phyloP scores from a whole-genome alignment of 2,113 vertebrate species.

The Lophius piscatorius region DNA sequence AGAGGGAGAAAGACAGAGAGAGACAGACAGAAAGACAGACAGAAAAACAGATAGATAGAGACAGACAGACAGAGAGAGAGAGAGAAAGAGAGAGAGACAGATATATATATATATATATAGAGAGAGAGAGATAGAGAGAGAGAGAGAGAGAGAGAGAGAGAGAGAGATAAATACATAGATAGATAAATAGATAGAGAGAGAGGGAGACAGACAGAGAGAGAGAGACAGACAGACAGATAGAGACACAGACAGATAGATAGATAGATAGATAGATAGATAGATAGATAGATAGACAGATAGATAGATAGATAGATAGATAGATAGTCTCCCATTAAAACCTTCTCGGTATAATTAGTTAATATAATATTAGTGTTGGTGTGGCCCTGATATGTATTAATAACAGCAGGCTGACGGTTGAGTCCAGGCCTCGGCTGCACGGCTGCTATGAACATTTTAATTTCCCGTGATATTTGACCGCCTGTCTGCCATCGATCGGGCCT shows the following conservation, averaged over 20 bases:
- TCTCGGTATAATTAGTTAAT: slow-evolving; percentile 93
- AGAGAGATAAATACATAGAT: too few species aligned
- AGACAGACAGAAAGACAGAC: not conserved
- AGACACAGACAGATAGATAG: too few species aligned
- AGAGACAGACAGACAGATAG: too few species aligned
- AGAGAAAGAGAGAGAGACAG: not conserved
- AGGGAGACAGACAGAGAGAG: too few species aligned
- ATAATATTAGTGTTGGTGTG: too few species aligned
- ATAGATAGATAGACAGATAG: not conserved
- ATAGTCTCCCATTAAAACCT: slow-evolving; percentile 80
- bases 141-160: too few species aligned
- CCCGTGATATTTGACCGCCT: slow-evolving; percentile 98
- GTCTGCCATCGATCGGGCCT: slow-evolving; percentile 96
- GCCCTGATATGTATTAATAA: too few species aligned
- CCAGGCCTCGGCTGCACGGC: slow-evolving; percentile 33
- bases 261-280: too few species aligned
- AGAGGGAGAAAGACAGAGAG: not conserved
- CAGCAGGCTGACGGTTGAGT: slow-evolving; percentile 85
- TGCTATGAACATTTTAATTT: slow-evolving; percentile 90
- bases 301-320: not conserved
- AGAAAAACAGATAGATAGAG: too few species aligned
- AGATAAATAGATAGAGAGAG: too few species aligned
- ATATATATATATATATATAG: too few species aligned
- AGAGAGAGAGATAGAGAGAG: too few species aligned
- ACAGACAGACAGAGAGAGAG: not conserved